phyloP scores from a whole-genome alignment of 2,113 vertebrate species.

The Sander vitreus region DNA sequence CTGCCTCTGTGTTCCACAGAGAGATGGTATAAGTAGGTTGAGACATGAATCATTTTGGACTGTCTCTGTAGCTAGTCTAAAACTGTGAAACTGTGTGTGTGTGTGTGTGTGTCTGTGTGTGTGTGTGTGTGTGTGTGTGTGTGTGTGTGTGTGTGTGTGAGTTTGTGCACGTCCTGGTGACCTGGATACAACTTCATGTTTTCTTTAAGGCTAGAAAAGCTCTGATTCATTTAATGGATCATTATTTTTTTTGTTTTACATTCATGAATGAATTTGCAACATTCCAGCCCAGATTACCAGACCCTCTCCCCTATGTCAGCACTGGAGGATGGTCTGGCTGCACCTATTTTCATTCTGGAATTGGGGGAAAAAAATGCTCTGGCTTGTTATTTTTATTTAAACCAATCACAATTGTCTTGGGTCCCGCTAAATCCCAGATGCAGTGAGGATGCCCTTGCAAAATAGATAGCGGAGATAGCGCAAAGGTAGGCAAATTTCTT shows the following conservation, averaged over 20 bases:
- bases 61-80: slow-evolving; percentile 53
- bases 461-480: too few species aligned
- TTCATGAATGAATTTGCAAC: slow-evolving; percentile 36
- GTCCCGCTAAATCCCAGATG: too few species aligned
- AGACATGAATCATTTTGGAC: slow-evolving; percentile 78
- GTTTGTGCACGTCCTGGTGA: slow-evolving; percentile 43
- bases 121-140: slow-evolving; percentile 4
- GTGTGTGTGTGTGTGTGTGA: too few species aligned
- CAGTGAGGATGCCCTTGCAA: too few species aligned
- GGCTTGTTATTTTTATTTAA: too few species aligned
- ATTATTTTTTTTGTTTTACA: slow-evolving; percentile 21
- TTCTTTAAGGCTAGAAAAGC: slow-evolving; percentile 36
- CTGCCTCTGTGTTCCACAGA: slow-evolving; percentile 66
- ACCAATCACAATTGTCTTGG: too few species aligned
- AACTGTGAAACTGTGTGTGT: slow-evolving; percentile 42
- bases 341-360: too few species aligned
- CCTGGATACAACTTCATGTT: slow-evolving; percentile 65
- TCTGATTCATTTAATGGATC: slow-evolving; percentile 46
- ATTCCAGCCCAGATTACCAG: not conserved
- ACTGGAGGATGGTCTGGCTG: too few species aligned
- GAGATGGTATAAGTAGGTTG: slow-evolving; percentile 80
- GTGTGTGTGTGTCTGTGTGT: slow-evolving; percentile 20
- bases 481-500: too few species aligned
- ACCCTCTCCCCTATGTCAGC: too few species aligned
- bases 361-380: too few species aligned